These are phyloP conservation scores for Pinna nobilis DNA, from an alignment of 1,140 invertebrate species.

Conservation along the genomic window DNA sequence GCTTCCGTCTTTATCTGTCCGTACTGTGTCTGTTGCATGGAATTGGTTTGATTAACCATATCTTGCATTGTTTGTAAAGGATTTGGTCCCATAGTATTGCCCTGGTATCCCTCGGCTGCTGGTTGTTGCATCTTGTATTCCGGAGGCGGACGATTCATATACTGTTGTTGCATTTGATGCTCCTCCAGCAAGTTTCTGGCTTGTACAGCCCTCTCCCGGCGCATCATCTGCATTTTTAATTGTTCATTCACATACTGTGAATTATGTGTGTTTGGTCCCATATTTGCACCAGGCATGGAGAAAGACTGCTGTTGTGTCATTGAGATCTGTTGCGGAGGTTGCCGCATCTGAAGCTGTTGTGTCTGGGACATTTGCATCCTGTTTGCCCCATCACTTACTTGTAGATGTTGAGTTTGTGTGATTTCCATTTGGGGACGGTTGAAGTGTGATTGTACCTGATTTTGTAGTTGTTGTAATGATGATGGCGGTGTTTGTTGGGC, in stretches of 20 bases:
- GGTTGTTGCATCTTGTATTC: slow-evolving; percentile 69
- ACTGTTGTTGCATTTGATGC: slow-evolving; percentile 53
- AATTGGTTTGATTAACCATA: slow-evolving; percentile 72
- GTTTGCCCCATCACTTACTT: slow-evolving; percentile 66
- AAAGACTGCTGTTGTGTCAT: slow-evolving; percentile 84
- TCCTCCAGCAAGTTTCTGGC: slow-evolving; percentile 10
- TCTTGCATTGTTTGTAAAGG: slow-evolving; percentile 74
- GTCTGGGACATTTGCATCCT: slow-evolving; percentile 87
- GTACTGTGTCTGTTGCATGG: slow-evolving; percentile 54
- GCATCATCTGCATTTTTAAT: slow-evolving; percentile 63
- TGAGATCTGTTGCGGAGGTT: slow-evolving; percentile 79
- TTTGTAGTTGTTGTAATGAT: slow-evolving; percentile 72
- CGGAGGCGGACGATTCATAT: slow-evolving; percentile 66
- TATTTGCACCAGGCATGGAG: slow-evolving; percentile 68
- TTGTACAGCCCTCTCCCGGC: slow-evolving; percentile 50
- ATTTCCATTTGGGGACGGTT: slow-evolving; percentile 69
- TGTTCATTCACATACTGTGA: slow-evolving; percentile 57
- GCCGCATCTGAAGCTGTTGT: slow-evolving; percentile 88
- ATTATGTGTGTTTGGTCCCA: slow-evolving; percentile 39
- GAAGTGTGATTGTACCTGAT: slow-evolving; percentile 71
- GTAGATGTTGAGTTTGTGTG: slow-evolving; percentile 69
- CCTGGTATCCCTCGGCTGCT: slow-evolving; percentile 35
- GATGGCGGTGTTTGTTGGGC: slow-evolving; percentile 50
- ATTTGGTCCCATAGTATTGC: slow-evolving; percentile 49
- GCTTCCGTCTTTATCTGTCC: slow-evolving; percentile 62